Evolutionary conservation across 2,113 vertebrate genomes (phyloP).

Genomic region (Trinectes maculatus): DNA sequence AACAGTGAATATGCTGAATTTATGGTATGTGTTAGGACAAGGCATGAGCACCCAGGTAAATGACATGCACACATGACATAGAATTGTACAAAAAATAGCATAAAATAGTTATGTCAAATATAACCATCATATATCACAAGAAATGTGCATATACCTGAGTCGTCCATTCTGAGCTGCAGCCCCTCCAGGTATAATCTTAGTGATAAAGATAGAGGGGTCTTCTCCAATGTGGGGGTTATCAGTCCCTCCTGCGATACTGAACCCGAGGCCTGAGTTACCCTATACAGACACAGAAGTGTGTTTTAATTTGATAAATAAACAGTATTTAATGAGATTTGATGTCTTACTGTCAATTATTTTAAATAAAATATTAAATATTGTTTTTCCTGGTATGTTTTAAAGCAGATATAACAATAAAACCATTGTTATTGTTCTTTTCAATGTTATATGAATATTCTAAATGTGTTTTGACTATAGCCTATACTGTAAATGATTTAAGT

Average conservation of each 20-base stretch:
- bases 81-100: no score
- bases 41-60: no score
- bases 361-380: no score
- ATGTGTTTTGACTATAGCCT: neutral
- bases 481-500: neutral
- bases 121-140: neutral
- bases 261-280: constrained; percentile 98
- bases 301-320: neutral
- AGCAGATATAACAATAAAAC: no score
- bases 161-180: constrained; percentile 96
- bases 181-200: constrained; percentile 97
- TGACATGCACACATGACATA: no score
- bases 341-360: neutral
- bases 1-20: no score
- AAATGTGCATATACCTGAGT: constrained; percentile 84
- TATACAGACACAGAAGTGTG: constrained; percentile 53
- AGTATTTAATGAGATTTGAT: neutral
- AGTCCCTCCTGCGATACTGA: constrained; percentile 98
- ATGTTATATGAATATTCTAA: neutral
- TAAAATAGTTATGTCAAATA: no score
- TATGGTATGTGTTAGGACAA: no score
- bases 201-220: constrained; percentile 98
- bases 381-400: neutral
- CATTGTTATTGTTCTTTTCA: neutral
- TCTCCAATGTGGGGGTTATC: constrained; percentile 99